A percentile compares a stretch with the other conserved stretches of the same genome.
Evolutionary conservation across 2,113 vertebrate species (phyloP).

Genomic region (Eptesicus fuscus): DNA sequence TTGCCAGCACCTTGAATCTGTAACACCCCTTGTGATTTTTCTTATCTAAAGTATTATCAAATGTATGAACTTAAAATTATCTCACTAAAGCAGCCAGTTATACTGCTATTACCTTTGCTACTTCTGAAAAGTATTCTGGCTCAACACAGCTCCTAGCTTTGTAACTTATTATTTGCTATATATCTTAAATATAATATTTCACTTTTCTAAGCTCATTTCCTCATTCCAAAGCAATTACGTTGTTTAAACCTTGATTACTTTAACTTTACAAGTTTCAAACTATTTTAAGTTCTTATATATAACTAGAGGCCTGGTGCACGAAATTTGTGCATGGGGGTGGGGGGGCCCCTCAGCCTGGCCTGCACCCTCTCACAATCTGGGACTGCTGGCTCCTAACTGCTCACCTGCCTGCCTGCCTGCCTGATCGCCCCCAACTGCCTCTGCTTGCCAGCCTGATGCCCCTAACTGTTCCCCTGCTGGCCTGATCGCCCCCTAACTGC

Average conservation of each 20-base stretch:
- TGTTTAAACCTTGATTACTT: neutral
- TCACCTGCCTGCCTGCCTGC: no score
- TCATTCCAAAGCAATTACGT: neutral
- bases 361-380: no score
- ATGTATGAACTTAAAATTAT: neutral
- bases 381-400: no score
- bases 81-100: neutral
- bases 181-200: neutral
- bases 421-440: no score
- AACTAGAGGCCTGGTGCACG: no score
- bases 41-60: neutral
- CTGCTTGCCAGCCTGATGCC: no score
- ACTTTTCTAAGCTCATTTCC: neutral
- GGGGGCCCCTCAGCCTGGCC: no score
- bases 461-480: no score
- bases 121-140: neutral
- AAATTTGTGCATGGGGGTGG: no score
- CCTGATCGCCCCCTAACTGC: no score
- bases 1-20: neutral
- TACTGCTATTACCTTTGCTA: neutral
- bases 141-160: neutral
- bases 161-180: neutral
- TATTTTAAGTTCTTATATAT: neutral
- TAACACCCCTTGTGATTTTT: neutral
- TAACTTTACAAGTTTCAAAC: neutral